These are phyloP conservation scores for Nemopilema nomurai DNA, from an alignment of 30 jellyfish, hydroid and myxozoan species.

Conservation along the genomic window DNA sequence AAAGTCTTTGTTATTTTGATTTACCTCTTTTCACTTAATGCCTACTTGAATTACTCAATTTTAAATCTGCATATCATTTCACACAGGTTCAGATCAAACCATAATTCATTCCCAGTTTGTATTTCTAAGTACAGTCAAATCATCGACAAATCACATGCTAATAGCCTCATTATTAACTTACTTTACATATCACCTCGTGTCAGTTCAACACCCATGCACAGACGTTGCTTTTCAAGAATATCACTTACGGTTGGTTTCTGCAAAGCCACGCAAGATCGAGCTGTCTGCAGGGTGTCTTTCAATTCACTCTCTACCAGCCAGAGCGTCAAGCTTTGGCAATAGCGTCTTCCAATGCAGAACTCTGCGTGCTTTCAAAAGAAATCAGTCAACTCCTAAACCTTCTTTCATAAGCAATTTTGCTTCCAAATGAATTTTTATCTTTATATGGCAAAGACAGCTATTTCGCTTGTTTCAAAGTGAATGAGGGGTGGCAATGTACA, in stretches of 20 bases:
- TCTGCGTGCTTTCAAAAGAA: no score
- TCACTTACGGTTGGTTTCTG: neutral
- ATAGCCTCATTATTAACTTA: neutral
- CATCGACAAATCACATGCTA: constrained; percentile 36
- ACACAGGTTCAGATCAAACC: neutral
- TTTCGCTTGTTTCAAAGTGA: no score
- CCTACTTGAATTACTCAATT: neutral
- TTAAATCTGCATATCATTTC: constrained; percentile 1
- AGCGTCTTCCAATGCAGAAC: no score
- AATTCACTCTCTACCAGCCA: neutral
- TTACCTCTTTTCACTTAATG: neutral
- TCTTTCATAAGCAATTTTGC: no score
- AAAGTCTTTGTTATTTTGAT: no score
- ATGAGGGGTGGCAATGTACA: no score
- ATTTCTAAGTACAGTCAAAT: constrained; percentile 25
- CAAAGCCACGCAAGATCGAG: neutral
- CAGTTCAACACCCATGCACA: neutral
- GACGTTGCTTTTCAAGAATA: neutral
- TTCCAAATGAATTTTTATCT: no score
- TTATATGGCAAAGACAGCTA: no score
- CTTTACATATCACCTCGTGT: neutral
- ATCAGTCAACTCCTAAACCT: no score
- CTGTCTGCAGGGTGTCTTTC: neutral
- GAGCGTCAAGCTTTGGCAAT: no score
- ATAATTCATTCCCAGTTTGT: constrained; percentile 10